These are phyloP conservation scores for Itoplectis maculator DNA, from an alignment of 2,888 invertebrate genomes.

Conservation along the genomic window DNA sequence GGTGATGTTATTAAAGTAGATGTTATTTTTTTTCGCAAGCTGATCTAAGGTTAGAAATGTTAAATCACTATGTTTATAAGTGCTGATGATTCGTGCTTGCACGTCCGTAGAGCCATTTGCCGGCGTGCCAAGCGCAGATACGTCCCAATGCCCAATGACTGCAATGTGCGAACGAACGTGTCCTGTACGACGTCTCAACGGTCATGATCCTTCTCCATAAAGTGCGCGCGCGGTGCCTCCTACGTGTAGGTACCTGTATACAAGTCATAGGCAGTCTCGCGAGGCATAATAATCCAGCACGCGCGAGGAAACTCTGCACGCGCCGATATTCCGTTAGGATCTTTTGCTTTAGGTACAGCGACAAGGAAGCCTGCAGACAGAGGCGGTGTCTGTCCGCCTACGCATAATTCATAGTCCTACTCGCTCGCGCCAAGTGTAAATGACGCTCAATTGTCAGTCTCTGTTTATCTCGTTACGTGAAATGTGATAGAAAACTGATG, in stretches of 20 bases:
- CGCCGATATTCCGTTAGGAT: constrained; percentile 63
- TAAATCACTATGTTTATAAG: constrained; percentile 11
- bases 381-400: constrained; percentile 56
- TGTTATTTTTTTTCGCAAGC: too few species aligned
- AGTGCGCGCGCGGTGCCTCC: constrained; percentile 39
- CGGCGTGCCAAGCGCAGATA: constrained; percentile 11
- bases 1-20: too few species aligned
- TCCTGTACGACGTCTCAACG: constrained; percentile 38
- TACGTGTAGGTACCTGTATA: constrained; percentile 18
- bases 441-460: constrained; percentile 44
- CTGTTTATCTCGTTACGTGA: background rate
- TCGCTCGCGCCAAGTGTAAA: constrained; percentile 33
- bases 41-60: background rate
- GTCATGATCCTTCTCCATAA: constrained; percentile 55
- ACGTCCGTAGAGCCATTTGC: constrained; percentile 20
- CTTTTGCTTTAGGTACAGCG: constrained; percentile 7
- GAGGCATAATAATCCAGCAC: constrained; percentile 49
- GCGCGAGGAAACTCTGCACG: constrained; percentile 60
- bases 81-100: constrained; percentile 25
- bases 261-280: constrained; percentile 28
- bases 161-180: constrained; percentile 37
- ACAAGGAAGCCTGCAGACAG: constrained; percentile 49
- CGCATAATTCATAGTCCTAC: constrained; percentile 48
- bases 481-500: background rate
- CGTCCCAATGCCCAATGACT: constrained; percentile 30